These are phyloP conservation scores for Toxotes jaculatrix DNA, from an alignment of 2,113 vertebrate genomes.

Conservation along the genomic window DNA sequence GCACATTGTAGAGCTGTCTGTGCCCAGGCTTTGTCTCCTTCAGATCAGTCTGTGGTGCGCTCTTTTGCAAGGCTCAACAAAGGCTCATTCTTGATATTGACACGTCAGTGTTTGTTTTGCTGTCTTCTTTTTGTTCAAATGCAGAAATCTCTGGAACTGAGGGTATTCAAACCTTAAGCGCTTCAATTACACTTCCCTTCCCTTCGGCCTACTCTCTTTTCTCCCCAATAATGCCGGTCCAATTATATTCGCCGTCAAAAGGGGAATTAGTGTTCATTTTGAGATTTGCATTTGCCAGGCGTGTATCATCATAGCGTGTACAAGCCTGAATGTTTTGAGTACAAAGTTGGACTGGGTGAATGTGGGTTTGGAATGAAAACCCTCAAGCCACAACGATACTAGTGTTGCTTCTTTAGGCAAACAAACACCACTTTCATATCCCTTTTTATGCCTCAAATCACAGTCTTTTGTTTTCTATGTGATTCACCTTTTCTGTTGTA, in stretches of 20 bases:
- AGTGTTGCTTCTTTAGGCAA: constrained; percentile 33
- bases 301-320: constrained; percentile 64
- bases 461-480: constrained; percentile 16
- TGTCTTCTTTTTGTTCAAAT: constrained; percentile 46
- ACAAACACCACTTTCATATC: constrained; percentile 26
- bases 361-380: constrained; percentile 49
- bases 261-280: constrained; percentile 74
- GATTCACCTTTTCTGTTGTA: constrained; percentile 14
- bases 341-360: constrained; percentile 36
- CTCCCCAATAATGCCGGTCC: constrained; percentile 47
- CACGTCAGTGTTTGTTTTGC: constrained; percentile 57
- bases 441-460: constrained; percentile 12
- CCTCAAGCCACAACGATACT: constrained; percentile 36
- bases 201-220: constrained; percentile 49
- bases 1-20: constrained; percentile 13
- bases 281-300: constrained; percentile 62
- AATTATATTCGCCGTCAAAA: constrained; percentile 65
- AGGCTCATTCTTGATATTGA: constrained; percentile 47
- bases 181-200: constrained; percentile 67
- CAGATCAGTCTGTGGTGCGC: constrained; percentile 14
- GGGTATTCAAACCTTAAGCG: constrained; percentile 57
- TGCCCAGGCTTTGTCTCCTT: constrained; percentile 26
- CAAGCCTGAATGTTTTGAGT: constrained; percentile 60
- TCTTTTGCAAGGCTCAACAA: constrained; percentile 41
- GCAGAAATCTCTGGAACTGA: constrained; percentile 23